Conservation (phyloP, 2,888 invertebrate species). For the Rotaria magnacalcarata region DNA sequence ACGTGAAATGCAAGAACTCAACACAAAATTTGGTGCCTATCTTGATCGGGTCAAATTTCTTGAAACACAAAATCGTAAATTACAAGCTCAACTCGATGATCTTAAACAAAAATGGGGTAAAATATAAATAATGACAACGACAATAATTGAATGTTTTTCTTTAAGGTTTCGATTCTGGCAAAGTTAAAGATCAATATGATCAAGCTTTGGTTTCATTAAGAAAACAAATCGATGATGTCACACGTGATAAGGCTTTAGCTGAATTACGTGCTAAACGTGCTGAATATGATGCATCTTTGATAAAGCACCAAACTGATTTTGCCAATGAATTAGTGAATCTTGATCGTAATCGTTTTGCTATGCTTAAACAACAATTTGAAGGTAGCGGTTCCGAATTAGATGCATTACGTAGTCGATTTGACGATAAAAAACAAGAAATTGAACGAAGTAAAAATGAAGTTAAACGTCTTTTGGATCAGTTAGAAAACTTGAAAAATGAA, state of each 20-base stretch:
- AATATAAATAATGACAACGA: not conserved
- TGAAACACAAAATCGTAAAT: slow-evolving; percentile 44
- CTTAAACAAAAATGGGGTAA: slow-evolving; percentile 45
- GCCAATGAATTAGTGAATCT: slow-evolving; percentile 44
- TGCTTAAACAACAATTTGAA: slow-evolving; percentile 35
- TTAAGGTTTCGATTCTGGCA: slow-evolving; percentile 41
- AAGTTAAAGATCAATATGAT: slow-evolving; percentile 46
- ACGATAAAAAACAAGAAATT: slow-evolving; percentile 29
- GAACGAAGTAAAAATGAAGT: slow-evolving; percentile 23
- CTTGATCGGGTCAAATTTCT: slow-evolving; percentile 42
- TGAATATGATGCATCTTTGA: slow-evolving; percentile 43
- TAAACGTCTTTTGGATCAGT: slow-evolving; percentile 42
- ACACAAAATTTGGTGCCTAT: slow-evolving; percentile 40
- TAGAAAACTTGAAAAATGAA: slow-evolving; percentile 43
- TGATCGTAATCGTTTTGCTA: slow-evolving; percentile 40
- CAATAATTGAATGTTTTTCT: not conserved
- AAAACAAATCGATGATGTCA: slow-evolving; percentile 45
- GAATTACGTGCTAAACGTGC: slow-evolving; percentile 46
- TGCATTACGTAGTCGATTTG: slow-evolving; percentile 12
- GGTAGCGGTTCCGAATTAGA: slow-evolving; percentile 24
- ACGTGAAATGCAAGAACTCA: slow-evolving; percentile 42
- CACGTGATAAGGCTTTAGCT: slow-evolving; percentile 44
- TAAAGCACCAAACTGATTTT: slow-evolving; percentile 44
- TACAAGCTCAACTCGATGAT: slow-evolving; percentile 43
- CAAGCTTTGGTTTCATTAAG: slow-evolving; percentile 43